phyloP scores from a whole-genome alignment of 1,140 invertebrate species.

The Leptopilina clavipes region DNA sequence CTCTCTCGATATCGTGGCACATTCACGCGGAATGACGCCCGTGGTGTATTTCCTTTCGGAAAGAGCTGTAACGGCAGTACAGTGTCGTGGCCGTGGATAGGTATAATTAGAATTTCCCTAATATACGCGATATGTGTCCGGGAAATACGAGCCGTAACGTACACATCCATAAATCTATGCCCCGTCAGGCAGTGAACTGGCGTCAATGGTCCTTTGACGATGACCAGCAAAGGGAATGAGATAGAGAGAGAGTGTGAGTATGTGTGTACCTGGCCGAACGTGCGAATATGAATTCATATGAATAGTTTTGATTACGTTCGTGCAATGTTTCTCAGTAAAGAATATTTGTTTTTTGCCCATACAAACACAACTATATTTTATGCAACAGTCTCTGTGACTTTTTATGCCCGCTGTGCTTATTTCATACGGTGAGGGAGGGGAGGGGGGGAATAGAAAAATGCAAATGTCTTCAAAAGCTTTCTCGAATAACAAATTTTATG shows the following conservation, averaged over 20 bases:
- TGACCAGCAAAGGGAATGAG: conserved; percentile 45
- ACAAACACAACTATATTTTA: neutral
- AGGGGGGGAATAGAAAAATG: neutral
- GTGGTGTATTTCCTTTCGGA: conserved; percentile 51
- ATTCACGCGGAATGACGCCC: conserved; percentile 7
- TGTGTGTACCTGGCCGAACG: conserved; percentile 53
- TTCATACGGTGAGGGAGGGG: neutral
- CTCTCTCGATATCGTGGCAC: conserved; percentile 11
- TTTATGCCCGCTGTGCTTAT: neutral
- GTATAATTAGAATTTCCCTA: conserved; percentile 64
- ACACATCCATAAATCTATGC: conserved; percentile 70
- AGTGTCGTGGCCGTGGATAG: conserved; percentile 24
- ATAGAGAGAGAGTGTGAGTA: conserved; percentile 48
- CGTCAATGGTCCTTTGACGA: conserved; percentile 70
- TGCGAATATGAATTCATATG: conserved; percentile 61
- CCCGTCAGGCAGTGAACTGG: conserved; percentile 69
- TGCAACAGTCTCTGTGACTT: neutral
- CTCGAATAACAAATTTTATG: neutral
- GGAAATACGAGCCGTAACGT: conserved; percentile 60
- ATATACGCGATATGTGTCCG: conserved; percentile 61
- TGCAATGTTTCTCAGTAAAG: neutral
- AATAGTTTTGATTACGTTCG: conserved; percentile 33
- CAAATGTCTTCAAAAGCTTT: neutral
- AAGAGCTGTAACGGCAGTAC: conserved; percentile 30
- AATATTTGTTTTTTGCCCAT: conserved; percentile 3